Base-by-base conservation (phyloP, 2,888 invertebrate species). In the Agrochola lota region DNA sequence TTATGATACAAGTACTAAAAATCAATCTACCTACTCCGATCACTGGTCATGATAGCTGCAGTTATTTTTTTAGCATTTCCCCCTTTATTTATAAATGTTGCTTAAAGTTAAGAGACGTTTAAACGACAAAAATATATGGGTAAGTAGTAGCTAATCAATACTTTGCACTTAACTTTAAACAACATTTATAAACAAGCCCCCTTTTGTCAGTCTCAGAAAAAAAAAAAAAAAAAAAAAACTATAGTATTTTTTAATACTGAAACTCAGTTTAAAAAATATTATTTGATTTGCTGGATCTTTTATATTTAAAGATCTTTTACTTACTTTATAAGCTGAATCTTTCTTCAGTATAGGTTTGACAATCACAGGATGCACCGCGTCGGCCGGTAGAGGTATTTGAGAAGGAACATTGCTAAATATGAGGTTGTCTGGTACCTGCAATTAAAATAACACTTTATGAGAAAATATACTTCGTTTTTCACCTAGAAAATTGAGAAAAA, bases 311-410 rank as follows among this genome's bases (percentile, higher is more conserved):
- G 17, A 55, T 6, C 1, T 55, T 30, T 17, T 82, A 88, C 92
- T 92, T 91, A 96, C 96, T 91, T 93, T 96, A 83, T 96, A 96
- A 46, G 97, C 97, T 12, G 98, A 97, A 62, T 98, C 97, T 92
- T 98, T 98, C 91, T 98, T 98, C 72, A 98, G 92, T 87, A 98
- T 98, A 88, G 98, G 98, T 89, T 98, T 98, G 9, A 94, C 91
- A 4, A 97, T 97, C 76, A 77, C 69, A 49, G 96, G 95, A 71
- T 93, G 94, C 46, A 93, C 93, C 4, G 93, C 89, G 71, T 97
- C 97, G 78, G 94, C 93, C 0, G 97, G 97, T 70, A 97, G 89
- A 26, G 97, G 97, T 87, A 97, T 97, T 92, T 97, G 97, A 7
- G 97, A 97, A 69, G 97, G 96, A 59, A 96, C 89, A 91, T 94